phyloP scores from a whole-genome alignment of 2,888 invertebrate genomes.

The Cordilura impudica region DNA sequence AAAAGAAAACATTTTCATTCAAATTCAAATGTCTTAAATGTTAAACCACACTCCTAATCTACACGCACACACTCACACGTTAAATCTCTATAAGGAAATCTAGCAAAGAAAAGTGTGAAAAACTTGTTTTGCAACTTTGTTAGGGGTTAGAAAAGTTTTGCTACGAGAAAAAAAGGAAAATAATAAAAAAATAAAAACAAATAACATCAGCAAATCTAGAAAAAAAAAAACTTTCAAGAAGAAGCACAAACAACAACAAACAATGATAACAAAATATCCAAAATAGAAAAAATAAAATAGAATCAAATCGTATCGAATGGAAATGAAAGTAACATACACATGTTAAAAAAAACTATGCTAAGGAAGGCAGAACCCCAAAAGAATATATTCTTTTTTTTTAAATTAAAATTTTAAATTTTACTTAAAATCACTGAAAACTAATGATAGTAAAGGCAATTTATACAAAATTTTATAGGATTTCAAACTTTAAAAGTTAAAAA shows the following conservation, averaged over 20 bases:
- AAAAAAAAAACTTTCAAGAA: constrained; percentile 13
- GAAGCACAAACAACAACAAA: constrained; percentile 16
- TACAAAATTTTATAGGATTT: no score
- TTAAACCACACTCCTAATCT: constrained; percentile 7
- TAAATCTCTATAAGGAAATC: neutral
- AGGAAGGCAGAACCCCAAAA: no score
- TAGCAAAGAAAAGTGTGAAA: constrained; percentile 32
- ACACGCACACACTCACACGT: neutral
- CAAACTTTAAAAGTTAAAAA: no score
- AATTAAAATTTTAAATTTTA: no score
- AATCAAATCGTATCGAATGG: constrained; percentile 15
- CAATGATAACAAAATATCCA: constrained; percentile 30
- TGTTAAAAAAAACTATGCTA: neutral
- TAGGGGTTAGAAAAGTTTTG: constrained; percentile 28
- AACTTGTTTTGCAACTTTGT: constrained; percentile 39
- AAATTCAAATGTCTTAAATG: constrained; percentile 9
- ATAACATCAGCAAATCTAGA: constrained; percentile 47
- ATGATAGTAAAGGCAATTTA: no score
- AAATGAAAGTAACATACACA: neutral
- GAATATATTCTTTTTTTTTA: no score
- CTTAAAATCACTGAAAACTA: no score
- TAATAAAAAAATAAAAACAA: constrained; percentile 26
- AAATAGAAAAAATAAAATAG: neutral
- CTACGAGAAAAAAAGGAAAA: no score
- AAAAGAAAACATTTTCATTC: neutral